Conservation (phyloP, 2,797 vertebrate genomes). For the Notoglanidium macrostoma region DNA sequence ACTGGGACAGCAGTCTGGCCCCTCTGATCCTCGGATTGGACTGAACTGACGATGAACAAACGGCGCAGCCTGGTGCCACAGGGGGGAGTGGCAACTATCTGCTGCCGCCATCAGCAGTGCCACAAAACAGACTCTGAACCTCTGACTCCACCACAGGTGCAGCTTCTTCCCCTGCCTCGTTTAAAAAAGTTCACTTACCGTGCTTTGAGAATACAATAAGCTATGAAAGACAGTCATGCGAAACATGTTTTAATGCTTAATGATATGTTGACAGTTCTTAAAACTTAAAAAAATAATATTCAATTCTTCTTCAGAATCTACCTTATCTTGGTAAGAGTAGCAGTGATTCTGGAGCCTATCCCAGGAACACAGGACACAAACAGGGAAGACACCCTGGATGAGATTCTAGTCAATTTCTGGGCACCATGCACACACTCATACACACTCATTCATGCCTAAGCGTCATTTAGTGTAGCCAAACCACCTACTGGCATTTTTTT, state of each 20-base stretch:
- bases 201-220: not conserved
- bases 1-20: slow-evolving; percentile 77
- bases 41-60: slow-evolving; percentile 49
- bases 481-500: not conserved
- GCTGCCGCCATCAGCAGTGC: slow-evolving; percentile 68
- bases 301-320: not conserved
- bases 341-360: not conserved
- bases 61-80: slow-evolving; percentile 62
- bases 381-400: not conserved
- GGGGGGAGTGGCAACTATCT: slow-evolving; percentile 55
- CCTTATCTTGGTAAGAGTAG: not conserved
- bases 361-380: not conserved
- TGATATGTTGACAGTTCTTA: not conserved
- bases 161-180: slow-evolving; percentile 43
- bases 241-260: not conserved
- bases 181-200: not conserved
- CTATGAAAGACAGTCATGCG: not conserved
- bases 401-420: not conserved
- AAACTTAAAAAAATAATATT: not conserved
- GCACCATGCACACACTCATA: not conserved
- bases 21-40: slow-evolving; percentile 80
- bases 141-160: slow-evolving; percentile 65
- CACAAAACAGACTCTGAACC: slow-evolving; percentile 67
- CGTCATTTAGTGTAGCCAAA: not conserved
- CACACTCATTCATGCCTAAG: not conserved